A percentile compares a stretch with the other conserved stretches of the same genome.
These are phyloP conservation scores for Cassiopea andromeda DNA, from an alignment of 30 jellyfish, hydroid and myxozoan species.

Conservation along the genomic window DNA sequence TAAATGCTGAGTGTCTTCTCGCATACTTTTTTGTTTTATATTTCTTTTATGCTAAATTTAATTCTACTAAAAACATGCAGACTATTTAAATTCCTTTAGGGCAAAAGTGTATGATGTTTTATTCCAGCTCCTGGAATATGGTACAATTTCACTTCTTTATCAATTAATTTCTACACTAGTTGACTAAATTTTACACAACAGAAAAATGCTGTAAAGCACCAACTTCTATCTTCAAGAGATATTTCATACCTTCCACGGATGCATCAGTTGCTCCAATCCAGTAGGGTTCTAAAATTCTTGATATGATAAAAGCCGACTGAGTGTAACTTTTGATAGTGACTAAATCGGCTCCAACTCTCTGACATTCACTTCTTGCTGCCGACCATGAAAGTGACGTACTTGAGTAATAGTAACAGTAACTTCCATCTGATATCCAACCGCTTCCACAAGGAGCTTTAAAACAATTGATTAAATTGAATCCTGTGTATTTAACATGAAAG, in stretches of 20 bases:
- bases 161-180: too few relatives aligned
- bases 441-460: neutral
- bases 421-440: neutral
- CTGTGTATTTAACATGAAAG: neutral
- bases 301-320: neutral
- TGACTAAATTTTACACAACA: too few relatives aligned
- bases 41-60: too few relatives aligned
- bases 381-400: neutral
- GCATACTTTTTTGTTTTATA: too few relatives aligned
- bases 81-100: too few relatives aligned
- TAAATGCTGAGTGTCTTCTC: too few relatives aligned
- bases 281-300: neutral
- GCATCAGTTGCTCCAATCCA: neutral
- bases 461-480: neutral
- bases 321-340: neutral
- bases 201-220: neutral
- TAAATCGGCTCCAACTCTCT: neutral
- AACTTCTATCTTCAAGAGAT: neutral
- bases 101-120: too few relatives aligned
- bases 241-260: neutral
- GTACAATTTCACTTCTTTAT: too few relatives aligned
- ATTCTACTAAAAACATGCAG: too few relatives aligned
- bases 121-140: too few relatives aligned
- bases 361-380: neutral
- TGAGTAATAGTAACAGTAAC: neutral